These are phyloP conservation scores for Leptoclinus maculatus DNA, from an alignment of 2,797 vertebrate genomes.

Conservation along the genomic window DNA sequence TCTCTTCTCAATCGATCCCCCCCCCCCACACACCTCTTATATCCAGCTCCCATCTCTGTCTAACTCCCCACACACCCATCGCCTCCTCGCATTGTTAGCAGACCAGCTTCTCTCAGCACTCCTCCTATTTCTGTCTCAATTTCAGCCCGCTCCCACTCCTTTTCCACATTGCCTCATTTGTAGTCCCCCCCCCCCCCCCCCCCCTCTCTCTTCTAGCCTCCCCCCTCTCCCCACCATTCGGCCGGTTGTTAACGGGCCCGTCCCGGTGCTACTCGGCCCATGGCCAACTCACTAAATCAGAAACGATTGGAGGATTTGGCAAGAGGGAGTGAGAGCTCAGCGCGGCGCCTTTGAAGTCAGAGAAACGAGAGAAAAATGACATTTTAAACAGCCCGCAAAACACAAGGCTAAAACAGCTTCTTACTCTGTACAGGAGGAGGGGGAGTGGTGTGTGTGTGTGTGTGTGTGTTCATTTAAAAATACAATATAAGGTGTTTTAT, in stretches of 20 bases:
- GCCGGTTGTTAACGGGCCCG: slow-evolving; percentile 79
- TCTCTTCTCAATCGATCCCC: slow-evolving; percentile 65
- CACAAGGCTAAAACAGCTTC: slow-evolving; percentile 82
- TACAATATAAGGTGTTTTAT: slow-evolving; percentile 37
- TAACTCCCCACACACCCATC: slow-evolving; percentile 59
- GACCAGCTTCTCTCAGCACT: slow-evolving; percentile 69
- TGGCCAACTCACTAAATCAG: slow-evolving; percentile 85
- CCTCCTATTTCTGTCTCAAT: slow-evolving; percentile 77
- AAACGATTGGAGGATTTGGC: slow-evolving; percentile 87
- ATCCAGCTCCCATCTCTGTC: slow-evolving; percentile 68
- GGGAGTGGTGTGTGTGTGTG: background rate
- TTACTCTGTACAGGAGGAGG: slow-evolving; percentile 48
- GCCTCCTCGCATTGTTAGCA: slow-evolving; percentile 61
- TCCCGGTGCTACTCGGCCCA: slow-evolving; percentile 78
- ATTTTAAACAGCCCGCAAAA: slow-evolving; percentile 85
- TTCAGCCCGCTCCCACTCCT: slow-evolving; percentile 66
- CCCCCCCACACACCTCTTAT: slow-evolving; percentile 54
- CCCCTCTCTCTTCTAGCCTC: slow-evolving; percentile 37
- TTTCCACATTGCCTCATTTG: slow-evolving; percentile 69
- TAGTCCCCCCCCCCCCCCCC: background rate
- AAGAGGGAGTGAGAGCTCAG: slow-evolving; percentile 83
- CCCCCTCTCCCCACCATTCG: slow-evolving; percentile 45
- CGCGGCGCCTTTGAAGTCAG: slow-evolving; percentile 79
- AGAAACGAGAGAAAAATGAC: slow-evolving; percentile 83
- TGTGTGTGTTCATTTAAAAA: slow-evolving; percentile 39